Conservation (phyloP, 2,113 vertebrate genomes). For the Nettapus auritus region DNA sequence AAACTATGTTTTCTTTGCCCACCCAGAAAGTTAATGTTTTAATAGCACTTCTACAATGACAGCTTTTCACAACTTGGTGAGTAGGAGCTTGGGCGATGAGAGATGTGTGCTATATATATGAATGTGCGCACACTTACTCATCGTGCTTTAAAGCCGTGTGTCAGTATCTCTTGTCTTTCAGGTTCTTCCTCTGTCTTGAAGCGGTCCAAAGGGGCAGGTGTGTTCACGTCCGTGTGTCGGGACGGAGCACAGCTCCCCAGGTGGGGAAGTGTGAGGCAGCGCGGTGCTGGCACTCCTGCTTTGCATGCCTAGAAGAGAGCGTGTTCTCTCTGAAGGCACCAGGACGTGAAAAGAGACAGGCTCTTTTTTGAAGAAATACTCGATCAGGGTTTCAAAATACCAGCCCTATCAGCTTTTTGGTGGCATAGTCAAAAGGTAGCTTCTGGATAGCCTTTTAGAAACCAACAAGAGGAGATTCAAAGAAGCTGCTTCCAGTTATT, state of each 20-base stretch:
- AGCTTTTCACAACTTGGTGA: not conserved
- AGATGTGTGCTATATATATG: not conserved
- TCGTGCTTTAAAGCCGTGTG: not conserved
- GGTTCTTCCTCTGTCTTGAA: not conserved
- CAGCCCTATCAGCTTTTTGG: accelerated
- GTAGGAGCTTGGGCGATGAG: not conserved
- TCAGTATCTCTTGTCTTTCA: not conserved
- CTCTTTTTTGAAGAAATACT: not conserved
- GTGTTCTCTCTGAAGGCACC: not conserved
- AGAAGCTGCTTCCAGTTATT: not conserved
- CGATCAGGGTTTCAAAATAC: not conserved
- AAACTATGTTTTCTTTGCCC: not conserved
- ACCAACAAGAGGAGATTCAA: not conserved
- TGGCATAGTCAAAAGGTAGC: not conserved
- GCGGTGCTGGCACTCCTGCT: not conserved
- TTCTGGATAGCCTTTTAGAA: not conserved
- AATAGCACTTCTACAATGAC: not conserved
- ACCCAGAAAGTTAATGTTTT: not conserved
- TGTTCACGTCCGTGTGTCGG: not conserved
- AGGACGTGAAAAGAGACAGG: accelerated
- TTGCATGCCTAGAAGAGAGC: not conserved
- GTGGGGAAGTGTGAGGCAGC: accelerated
- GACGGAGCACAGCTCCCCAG: not conserved
- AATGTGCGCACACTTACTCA: not conserved
- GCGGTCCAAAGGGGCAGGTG: not conserved